Base-by-base conservation (phyloP, 2,797 vertebrate genomes). In the Babyrousa celebensis region DNA sequence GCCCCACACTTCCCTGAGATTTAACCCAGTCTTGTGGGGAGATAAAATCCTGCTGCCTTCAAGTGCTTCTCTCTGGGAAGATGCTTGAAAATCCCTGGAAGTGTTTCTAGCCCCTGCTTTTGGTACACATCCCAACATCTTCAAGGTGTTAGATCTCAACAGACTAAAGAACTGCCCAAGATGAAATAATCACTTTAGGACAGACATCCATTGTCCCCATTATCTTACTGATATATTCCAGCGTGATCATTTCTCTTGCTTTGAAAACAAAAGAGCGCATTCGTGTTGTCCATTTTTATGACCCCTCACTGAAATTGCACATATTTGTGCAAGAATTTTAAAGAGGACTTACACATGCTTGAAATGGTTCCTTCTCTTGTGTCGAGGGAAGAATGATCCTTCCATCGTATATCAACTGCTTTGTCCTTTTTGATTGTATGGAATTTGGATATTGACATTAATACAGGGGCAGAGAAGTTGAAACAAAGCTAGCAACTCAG, bases 291-390 rank as follows among this genome's bases (percentile, higher is more conserved):
- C 40, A 1, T 85, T 71, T 48, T 27, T 29, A 40, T 27, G 48
- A 29, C 18, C 80, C 25, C 17, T 85, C 40, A 67, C n/a, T 70
- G 36, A 91, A 70, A 62, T 20, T 52, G 5, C 62, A 67, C 21
- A n/a, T 68, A 82, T 85, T 80, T 72, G 15, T 40, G 63, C 32
- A 25, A 71, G 27, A 92, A 20, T 58, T 94, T 93, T 56, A 29
- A 85, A 80, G 11, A 74, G 15, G 27, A 62, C 4, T 68, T 79
- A 62, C 0, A 71, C 56, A 25, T 60, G 3, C 32, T 43, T 71
- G 23, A 27, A 85, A 15, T 70, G 60, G 29, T 5, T 78, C 5
- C 9, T 14, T 90, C 15, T 32, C 27, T 60, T 21, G 0, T 48
- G 9, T 48, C 12, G 74, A 67, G 65, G 40, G 3, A n/a, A 82